Evolutionary conservation across 2,113 vertebrate species (phyloP), one percentile per base, ranked within the genome.

Genomic region (Guaruba guarouba): DNA sequence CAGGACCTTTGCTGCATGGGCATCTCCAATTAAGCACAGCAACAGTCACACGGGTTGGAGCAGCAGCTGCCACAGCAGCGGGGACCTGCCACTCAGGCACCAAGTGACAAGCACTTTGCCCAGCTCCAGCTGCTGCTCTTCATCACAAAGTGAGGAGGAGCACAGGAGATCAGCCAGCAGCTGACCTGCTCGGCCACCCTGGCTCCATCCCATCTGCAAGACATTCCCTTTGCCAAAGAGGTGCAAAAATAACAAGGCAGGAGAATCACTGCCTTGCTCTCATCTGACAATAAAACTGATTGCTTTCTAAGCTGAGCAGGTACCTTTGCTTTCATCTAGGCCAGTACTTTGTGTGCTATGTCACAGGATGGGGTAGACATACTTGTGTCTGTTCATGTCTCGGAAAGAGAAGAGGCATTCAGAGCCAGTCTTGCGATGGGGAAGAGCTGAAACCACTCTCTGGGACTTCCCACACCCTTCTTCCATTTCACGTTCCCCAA

Each of bases 301-400:
- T 52, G 35, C 3, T 41, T 6, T 55, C 54, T 18, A 46, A 57
- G 67, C 12, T 19, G 17, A 79, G 54, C 1, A 51, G 35, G 29
- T 12, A 57, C 4, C 33, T 69, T 41, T 2, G 0, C 44, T 29
- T 55, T 43, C 6, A 1, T 13, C 69, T 1, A 0, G 13, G 17
- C 39, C 59, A 79, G 62, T 15, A 14, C 41, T 54, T 14, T 2
- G 8, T 1, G 0, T 28, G 61, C 35, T 13, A 8, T 43, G 43
- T 39, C 18, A 64, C 8, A 7, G 31, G 11, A 46, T 2, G 10
- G n/a, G 27, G 69, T 9, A 17, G 37, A 51, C 8, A 4, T 10
- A 13, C n/a, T 3, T 6, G 1, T 14, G 46, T 43, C 80, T 41
- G 75, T 2, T 29, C 62, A 27, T 0, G 2, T 5, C 22, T 27